Percentiles rank a stretch among this genome's conserved stretches.
Conservation (phyloP, 2,113 vertebrate genomes). For the Catharus minimus region DNA sequence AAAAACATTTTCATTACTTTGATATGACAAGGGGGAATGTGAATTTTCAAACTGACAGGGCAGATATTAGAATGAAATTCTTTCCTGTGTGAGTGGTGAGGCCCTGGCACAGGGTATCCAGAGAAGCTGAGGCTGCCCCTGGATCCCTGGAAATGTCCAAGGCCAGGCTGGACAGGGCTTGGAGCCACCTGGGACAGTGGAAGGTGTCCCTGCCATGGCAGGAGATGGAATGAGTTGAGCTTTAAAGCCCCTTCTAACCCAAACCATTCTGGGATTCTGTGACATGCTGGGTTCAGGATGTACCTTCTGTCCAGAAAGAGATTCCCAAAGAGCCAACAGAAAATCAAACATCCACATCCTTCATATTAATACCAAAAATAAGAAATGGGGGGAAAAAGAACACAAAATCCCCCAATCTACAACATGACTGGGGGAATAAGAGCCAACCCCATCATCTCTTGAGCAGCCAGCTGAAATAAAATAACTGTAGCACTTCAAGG, state of each 20-base stretch:
- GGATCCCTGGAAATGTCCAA: background rate
- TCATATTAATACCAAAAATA: background rate
- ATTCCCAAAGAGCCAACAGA: background rate
- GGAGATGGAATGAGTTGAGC: accelerated
- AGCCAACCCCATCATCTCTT: background rate
- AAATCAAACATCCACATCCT: background rate
- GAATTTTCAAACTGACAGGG: background rate
- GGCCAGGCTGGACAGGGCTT: accelerated
- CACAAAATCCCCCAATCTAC: background rate
- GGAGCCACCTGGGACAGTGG: accelerated
- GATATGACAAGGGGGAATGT: background rate
- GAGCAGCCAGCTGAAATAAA: slow-evolving; percentile 17
- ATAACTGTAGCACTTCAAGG: slow-evolving; percentile 35
- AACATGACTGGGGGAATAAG: background rate
- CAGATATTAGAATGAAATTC: background rate
- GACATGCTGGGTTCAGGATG: background rate
- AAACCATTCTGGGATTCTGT: background rate
- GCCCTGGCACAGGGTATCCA: background rate
- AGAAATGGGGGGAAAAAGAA: background rate
- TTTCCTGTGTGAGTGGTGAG: accelerated
- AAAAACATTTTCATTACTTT: background rate
- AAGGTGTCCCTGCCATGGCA: background rate
- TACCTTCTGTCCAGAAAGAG: background rate
- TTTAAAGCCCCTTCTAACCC: background rate
- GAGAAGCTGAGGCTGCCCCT: background rate